Conservation (phyloP, 2,797 vertebrate genomes). For the Rachycentron canadum region DNA sequence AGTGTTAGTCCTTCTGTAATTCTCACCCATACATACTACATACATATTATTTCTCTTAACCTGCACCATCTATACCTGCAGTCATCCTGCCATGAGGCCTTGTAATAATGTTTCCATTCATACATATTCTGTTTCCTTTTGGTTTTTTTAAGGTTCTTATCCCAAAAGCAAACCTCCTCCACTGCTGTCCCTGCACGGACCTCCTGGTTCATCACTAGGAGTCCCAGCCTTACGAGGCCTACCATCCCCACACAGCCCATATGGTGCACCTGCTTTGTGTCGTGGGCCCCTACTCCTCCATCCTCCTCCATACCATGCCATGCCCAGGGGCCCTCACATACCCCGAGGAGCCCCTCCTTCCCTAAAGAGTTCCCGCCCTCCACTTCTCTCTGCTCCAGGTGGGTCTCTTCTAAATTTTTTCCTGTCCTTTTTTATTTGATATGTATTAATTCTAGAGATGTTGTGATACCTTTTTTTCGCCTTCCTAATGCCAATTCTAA, state of each 20-base stretch:
- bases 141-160: constrained; percentile 66
- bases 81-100: not conserved
- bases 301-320: constrained; percentile 54
- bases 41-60: no score
- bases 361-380: constrained; percentile 76
- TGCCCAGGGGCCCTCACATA: constrained; percentile 56
- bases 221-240: constrained; percentile 36
- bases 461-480: no score
- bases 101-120: not conserved
- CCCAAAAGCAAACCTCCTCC: constrained; percentile 83
- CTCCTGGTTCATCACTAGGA: constrained; percentile 71
- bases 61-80: not conserved
- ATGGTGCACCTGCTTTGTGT: constrained; percentile 30
- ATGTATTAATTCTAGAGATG: no score
- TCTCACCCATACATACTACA: no score
- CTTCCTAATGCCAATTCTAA: no score
- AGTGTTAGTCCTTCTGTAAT: no score
- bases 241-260: constrained; percentile 51
- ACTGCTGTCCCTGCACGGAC: constrained; percentile 80
- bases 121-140: not conserved
- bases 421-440: not conserved
- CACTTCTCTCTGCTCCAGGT: constrained; percentile 81
- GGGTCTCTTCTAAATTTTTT: constrained; percentile 18
- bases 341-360: constrained; percentile 70
- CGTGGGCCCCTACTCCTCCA: constrained; percentile 70